Conservation (phyloP, 2,797 vertebrate species). For the Corythornis leucogaster region DNA sequence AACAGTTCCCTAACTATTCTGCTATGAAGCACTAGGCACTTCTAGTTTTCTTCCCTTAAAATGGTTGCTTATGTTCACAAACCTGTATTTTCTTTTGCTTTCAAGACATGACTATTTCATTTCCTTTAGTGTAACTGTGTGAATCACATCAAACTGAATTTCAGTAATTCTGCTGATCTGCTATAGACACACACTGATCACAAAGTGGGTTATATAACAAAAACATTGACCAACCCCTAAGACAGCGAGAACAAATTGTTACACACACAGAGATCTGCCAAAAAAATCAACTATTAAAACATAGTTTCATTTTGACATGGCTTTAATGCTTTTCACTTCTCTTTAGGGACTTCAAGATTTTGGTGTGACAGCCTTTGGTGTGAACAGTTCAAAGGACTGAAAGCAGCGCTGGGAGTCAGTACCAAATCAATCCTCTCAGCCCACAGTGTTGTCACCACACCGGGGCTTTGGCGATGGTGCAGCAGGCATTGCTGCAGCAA, state of each 20-base stretch:
- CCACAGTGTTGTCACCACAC: neutral
- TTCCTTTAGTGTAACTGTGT: neutral
- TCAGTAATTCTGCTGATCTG: neutral
- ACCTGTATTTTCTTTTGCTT: conserved; percentile 16
- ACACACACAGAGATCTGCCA: neutral
- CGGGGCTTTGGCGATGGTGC: neutral
- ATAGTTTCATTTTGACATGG: neutral
- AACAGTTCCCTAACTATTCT: neutral
- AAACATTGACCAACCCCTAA: neutral
- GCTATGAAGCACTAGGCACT: neutral
- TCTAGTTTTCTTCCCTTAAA: conserved; percentile 4
- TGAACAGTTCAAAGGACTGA: neutral
- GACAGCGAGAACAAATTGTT: neutral
- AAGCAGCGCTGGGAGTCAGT: neutral
- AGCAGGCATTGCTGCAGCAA: neutral
- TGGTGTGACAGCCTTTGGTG: neutral
- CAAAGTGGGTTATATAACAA: neutral
- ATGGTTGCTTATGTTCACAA: neutral
- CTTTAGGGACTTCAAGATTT: neutral
- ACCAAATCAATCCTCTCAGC: neutral
- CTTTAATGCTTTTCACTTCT: neutral
- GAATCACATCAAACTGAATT: neutral
- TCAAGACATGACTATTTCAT: neutral
- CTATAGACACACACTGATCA: neutral
- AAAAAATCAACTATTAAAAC: neutral